Evolutionary conservation across 2,888 invertebrate species (phyloP), one percentile per base, ranked within the genome.

Genomic region (Acleris emargana): DNA sequence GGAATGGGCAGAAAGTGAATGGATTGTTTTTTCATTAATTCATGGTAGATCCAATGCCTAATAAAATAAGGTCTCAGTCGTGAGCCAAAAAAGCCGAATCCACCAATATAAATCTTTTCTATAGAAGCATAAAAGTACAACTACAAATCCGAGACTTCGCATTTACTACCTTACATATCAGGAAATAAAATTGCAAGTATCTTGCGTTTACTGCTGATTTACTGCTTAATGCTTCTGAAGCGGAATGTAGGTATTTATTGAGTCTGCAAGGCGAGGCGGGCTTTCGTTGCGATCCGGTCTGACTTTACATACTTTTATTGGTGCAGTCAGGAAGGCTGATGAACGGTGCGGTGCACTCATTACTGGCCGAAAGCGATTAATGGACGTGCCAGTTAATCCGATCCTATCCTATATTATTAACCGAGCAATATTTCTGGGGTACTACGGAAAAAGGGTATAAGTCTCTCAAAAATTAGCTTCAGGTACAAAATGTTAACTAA

Each of bases 21-120:
- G 51, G 67, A 68, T 69, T 68, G 67, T 51, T 42, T 76, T 71
- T 70, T 73, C 71, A 70, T 76, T 77, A 78, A 80, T 74, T 72
- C 69, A 68, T 70, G 64, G 73, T 73, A 71, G 70, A 70, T 74
- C 72, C 76, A 72, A 77, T 77, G 67, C 81, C 81, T 77, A 84
- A 82, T 32, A 82, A 83, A 75, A 82, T 81, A 67, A 71, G 75
- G 70, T 79, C 84, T 84, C 83, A 86, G 85, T 70, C 81, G 76
- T 80, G 81, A 79, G 80, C 86, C 82, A 84, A 85, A 86, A 84
- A 85, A 80, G 78, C 78, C 78, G 74, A 74, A 76, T 75, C 73
- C 67, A 73, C 71, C 70, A 18, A 9, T 32, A n/a, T 59, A 55
- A 17, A 59, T 42, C 38, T 11, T 25, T 28, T 6, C 32, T 9